A percentile compares a stretch with the other conserved stretches of the same genome.
These are phyloP conservation scores for Calliopsis andreniformis DNA, from an alignment of 1,140 invertebrate genomes.

Conservation along the genomic window DNA sequence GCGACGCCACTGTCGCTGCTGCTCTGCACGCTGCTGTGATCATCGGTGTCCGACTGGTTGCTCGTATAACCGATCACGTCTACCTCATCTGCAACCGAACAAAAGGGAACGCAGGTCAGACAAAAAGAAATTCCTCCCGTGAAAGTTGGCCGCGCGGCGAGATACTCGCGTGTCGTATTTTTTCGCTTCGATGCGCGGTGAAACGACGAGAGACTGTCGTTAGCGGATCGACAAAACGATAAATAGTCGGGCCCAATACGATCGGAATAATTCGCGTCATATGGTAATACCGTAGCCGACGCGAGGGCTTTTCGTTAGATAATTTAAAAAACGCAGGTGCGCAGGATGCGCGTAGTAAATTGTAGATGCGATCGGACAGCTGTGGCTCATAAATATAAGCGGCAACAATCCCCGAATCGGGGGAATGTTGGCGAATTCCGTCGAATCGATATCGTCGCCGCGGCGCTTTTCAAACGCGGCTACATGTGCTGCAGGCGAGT, in stretches of 20 bases:
- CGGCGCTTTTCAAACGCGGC: constrained; percentile 7
- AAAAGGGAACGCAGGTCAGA: constrained; percentile 29
- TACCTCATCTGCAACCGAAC: constrained; percentile 89
- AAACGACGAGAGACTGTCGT: no score
- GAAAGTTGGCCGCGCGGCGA: neutral
- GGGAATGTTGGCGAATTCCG: constrained; percentile 52
- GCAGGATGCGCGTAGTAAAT: constrained; percentile 44
- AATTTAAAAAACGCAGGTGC: constrained; percentile 49
- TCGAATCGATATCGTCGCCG: constrained; percentile 64
- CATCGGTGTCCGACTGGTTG: constrained; percentile 92
- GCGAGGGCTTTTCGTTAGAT: constrained; percentile 8
- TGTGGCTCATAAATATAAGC: constrained; percentile 48
- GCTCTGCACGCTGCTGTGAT: constrained; percentile 90
- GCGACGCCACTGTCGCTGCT: constrained; percentile 90
- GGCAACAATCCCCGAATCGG: constrained; percentile 38
- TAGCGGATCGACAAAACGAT: neutral
- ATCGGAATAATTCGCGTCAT: constrained; percentile 17
- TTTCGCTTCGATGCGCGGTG: no score
- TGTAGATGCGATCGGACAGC: constrained; percentile 47
- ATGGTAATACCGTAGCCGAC: constrained; percentile 21
- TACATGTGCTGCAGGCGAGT: constrained; percentile 14
- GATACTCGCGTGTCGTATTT: no score
- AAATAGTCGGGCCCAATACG: constrained; percentile 1
- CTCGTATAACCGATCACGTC: constrained; percentile 93
- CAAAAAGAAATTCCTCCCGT: neutral